Evolutionary conservation across 2,113 vertebrate genomes (phyloP).

Genomic region (Grus americana): DNA sequence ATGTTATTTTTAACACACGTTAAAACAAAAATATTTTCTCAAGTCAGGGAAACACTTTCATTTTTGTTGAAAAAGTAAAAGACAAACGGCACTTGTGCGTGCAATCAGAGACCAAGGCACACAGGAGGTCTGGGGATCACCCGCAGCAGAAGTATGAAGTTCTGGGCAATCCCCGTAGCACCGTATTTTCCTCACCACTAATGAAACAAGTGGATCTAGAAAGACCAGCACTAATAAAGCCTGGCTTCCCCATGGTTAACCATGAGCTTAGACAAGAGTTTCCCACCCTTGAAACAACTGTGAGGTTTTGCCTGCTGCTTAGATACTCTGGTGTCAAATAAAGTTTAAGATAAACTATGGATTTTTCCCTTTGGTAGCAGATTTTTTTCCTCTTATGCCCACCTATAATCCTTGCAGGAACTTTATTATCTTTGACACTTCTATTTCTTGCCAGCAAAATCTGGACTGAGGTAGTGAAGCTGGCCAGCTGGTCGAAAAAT

Average conservation of each 20-base stretch:
- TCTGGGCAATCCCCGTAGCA: not conserved
- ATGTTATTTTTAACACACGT: not conserved
- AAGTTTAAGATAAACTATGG: rapidly evolving
- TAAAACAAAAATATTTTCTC: not conserved
- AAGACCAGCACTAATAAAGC: not conserved
- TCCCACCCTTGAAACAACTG: rapidly evolving
- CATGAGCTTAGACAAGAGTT: not conserved
- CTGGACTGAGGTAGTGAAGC: not conserved
- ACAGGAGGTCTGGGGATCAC: not conserved
- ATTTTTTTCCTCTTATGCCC: not conserved
- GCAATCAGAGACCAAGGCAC: not conserved
- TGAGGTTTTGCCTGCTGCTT: not conserved
- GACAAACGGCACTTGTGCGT: not conserved
- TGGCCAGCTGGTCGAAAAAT: not conserved
- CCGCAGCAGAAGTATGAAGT: rapidly evolving
- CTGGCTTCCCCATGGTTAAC: not conserved
- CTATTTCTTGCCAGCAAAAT: not conserved
- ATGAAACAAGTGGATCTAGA: not conserved
- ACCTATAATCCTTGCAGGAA: not conserved
- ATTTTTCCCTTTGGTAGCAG: not conserved
- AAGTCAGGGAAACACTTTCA: not conserved
- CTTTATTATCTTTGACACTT: not conserved
- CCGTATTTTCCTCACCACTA: not conserved
- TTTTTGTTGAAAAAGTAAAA: not conserved
- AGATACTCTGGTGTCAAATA: not conserved